A percentile compares a stretch with the other conserved stretches of the same genome.
Evolutionary conservation across 1,140 invertebrate genomes (phyloP).

Genomic region (Heliconius congener): DNA sequence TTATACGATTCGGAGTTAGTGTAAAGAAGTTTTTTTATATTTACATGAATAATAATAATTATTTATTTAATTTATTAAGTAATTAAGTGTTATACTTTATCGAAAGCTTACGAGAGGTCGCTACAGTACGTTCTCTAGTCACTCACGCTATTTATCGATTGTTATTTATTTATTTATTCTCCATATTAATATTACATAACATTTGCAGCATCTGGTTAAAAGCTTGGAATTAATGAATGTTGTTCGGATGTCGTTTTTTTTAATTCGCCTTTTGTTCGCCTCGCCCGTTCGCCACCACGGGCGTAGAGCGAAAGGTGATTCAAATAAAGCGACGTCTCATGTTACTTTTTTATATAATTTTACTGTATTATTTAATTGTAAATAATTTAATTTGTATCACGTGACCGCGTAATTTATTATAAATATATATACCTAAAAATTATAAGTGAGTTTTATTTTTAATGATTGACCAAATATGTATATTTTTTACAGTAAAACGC

Average conservation of each 20-base stretch:
- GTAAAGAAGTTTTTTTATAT: constrained; percentile 65
- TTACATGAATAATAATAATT: constrained; percentile 48
- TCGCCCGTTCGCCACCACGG: constrained; percentile 62
- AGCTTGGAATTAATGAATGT: constrained; percentile 74
- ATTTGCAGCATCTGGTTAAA: constrained; percentile 64
- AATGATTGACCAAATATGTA: not conserved
- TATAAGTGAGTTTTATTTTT: not conserved
- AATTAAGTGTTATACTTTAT: constrained; percentile 78
- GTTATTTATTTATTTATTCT: constrained; percentile 59
- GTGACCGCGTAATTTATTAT: constrained; percentile 78
- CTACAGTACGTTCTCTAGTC: constrained; percentile 69
- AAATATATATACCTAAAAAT: constrained; percentile 77
- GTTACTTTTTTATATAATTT: constrained; percentile 77
- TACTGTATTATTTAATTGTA: constrained; percentile 78
- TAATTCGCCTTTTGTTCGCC: constrained; percentile 30
- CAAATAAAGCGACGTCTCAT: constrained; percentile 31
- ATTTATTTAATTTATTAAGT: constrained; percentile 75
- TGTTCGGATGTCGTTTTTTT: constrained; percentile 42
- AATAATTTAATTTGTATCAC: constrained; percentile 78
- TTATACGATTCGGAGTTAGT: constrained; percentile 78
- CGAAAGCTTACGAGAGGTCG: constrained; percentile 72
- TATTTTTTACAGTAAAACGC: not conserved
- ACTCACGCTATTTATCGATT: constrained; percentile 67
- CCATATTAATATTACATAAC: constrained; percentile 45
- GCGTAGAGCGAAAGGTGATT: constrained; percentile 40